These are phyloP conservation scores for Halisarca cf. caerulea DNA, from an alignment of 37 sponge, comb jelly and placozoan genomes.

Conservation along the genomic window DNA sequence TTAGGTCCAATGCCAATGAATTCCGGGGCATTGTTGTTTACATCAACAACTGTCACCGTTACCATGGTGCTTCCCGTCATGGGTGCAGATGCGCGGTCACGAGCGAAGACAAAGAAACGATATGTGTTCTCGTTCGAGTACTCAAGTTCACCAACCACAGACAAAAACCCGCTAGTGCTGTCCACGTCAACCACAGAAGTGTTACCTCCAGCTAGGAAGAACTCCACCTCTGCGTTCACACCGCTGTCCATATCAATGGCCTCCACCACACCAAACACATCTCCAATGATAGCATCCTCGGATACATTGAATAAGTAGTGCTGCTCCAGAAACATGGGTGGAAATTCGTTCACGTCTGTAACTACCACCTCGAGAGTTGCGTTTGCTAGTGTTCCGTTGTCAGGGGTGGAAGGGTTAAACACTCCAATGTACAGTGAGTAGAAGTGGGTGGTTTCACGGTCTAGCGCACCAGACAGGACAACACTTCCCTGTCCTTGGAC, in stretches of 20 bases:
- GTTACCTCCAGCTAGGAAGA: neutral
- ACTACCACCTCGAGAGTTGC: constrained; percentile 34
- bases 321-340: constrained; percentile 39
- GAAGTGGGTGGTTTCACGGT: constrained; percentile 45
- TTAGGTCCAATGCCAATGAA: neutral
- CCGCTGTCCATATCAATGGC: constrained; percentile 57
- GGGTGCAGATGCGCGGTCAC: constrained; percentile 1
- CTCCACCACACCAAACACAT: constrained; percentile 2
- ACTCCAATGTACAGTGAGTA: constrained; percentile 42
- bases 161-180: constrained; percentile 35
- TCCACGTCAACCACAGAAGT: neutral
- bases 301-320: constrained; percentile 19
- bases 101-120: constrained; percentile 15
- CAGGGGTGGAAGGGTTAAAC: constrained; percentile 8
- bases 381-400: neutral
- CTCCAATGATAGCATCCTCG: neutral
- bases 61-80: constrained; percentile 23
- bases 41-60: constrained; percentile 32
- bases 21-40: constrained; percentile 25
- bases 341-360: constrained; percentile 72
- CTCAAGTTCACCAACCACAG: neutral
- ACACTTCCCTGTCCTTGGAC: neutral
- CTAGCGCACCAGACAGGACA: constrained; percentile 19
- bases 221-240: constrained; percentile 37
- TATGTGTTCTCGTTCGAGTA: neutral